phyloP scores from a whole-genome alignment of 2,113 vertebrate species.

The Otocyon megalotis region DNA sequence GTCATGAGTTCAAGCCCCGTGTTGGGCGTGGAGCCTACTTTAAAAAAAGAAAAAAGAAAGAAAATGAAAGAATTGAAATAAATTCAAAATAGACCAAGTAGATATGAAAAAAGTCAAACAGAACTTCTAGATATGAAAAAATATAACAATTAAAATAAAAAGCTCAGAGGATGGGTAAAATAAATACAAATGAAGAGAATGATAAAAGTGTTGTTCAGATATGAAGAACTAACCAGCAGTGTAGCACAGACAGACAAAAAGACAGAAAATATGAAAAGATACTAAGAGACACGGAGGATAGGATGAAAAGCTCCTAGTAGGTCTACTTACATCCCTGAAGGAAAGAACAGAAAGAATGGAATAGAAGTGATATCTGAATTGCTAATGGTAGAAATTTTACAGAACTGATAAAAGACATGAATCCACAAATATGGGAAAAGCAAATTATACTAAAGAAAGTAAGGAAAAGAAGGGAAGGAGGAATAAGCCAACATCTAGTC shows the following conservation, averaged over 20 bases:
- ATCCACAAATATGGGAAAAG: not conserved
- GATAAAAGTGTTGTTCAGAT: not conserved
- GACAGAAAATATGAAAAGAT: not conserved
- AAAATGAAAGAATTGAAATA: not conserved
- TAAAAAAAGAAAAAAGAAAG: not conserved
- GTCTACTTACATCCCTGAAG: not conserved
- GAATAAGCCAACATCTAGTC: not conserved
- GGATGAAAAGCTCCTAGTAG: not conserved
- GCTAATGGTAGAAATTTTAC: not conserved
- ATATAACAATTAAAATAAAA: not conserved
- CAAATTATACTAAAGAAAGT: not conserved
- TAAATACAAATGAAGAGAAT: constrained; percentile 9
- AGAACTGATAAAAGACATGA: constrained; percentile 12
- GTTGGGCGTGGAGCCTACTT: not conserved
- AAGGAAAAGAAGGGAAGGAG: not conserved
- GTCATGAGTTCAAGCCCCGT: not conserved
- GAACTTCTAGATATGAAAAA: not conserved
- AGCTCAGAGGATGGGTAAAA: not conserved
- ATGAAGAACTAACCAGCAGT: not conserved
- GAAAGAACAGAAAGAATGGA: not conserved
- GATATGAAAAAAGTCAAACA: not conserved
- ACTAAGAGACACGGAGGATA: not conserved
- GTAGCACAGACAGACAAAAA: not conserved
- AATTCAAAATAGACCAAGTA: not conserved
- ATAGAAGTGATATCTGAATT: not conserved